Evolutionary conservation across 2,888 invertebrate genomes (phyloP), one percentile per base, ranked within the genome.

Genomic region (Xylocampa areola): DNA sequence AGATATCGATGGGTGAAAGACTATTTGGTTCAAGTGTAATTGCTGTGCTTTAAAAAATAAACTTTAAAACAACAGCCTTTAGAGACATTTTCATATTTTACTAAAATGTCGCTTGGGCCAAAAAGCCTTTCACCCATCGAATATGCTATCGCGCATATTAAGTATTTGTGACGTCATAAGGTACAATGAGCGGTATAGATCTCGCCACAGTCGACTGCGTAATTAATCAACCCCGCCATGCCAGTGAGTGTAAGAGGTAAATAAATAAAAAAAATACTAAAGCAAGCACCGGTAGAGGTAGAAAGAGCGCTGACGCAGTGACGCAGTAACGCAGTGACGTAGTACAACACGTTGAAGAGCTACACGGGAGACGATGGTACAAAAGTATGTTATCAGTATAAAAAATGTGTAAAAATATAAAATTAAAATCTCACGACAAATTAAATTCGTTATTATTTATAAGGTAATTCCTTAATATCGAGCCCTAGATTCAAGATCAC

Each of bases 251-350:
- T 65, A 37, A 50, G 35, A 54, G 50, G 41, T 71, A 48, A 65
- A 71, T 66, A 71, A 66, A 71, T 47, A 80, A 75, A 70, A 75
- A 68, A 79, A 79, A 76, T 71, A 79, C 79, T 86, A 85, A 84
- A 89, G 76, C 84, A 91, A 91, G 91, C 91, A 92, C 91, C 92
- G 86, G 79, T 80, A 86, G 91, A 92, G 92, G 91, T 92, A 92
- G 91, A 87, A 84, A 68, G 68, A 75, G 61, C 70, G 57, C 57
- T 62, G 55, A 54, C 54, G 78, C 73, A 77, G 76, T 72, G 76
- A 72, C 78, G 47, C 36, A 37, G 35, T 44, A 11, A 21, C 51
- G 27, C 54, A 43, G 55, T 36, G 16, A 50, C 35, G 32, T 33
- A 19, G 32, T 43, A 43, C 51, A 14, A 33, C 35, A 53, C 53